phyloP scores from a whole-genome alignment of 37 sponge, comb jelly and placozoan species.

The Mnemiopsis leidyi region DNA sequence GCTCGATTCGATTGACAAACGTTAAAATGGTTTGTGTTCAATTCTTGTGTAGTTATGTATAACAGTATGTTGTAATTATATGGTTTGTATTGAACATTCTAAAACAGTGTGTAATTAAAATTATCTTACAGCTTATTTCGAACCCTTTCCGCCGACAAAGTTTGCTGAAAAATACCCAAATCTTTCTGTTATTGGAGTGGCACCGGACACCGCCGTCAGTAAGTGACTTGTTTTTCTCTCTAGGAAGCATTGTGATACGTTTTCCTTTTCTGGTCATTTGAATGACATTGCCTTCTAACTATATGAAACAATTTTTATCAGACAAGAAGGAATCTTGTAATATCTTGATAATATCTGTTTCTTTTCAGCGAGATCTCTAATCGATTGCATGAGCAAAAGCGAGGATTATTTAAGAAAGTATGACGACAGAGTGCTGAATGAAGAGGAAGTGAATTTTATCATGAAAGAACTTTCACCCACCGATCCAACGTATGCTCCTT shows the following conservation, averaged over 20 bases:
- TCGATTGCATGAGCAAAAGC: neutral
- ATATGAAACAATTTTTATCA: no score
- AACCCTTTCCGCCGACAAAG: neutral
- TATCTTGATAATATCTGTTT: neutral
- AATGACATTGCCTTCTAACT: no score
- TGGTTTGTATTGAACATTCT: no score
- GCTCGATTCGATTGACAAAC: no score
- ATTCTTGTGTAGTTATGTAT: no score
- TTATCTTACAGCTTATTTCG: neutral
- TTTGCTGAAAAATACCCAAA: neutral
- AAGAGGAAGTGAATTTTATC: neutral
- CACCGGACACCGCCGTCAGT: neutral
- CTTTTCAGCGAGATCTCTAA: neutral
- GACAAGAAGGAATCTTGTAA: no score
- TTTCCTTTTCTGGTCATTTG: no score
- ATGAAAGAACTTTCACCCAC: neutral
- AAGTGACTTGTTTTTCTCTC: neutral
- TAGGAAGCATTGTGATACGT: no score
- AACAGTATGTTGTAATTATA: no score
- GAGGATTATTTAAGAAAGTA: neutral
- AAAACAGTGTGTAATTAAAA: no score
- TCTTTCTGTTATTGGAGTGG: neutral
- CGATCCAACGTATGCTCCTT: neutral
- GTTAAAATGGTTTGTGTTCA: no score
- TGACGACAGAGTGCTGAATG: neutral